Evolutionary conservation across 2,888 invertebrate genomes (phyloP), one percentile per base, ranked within the genome.

Genomic region (Hirtodrosophila trivittata): DNA sequence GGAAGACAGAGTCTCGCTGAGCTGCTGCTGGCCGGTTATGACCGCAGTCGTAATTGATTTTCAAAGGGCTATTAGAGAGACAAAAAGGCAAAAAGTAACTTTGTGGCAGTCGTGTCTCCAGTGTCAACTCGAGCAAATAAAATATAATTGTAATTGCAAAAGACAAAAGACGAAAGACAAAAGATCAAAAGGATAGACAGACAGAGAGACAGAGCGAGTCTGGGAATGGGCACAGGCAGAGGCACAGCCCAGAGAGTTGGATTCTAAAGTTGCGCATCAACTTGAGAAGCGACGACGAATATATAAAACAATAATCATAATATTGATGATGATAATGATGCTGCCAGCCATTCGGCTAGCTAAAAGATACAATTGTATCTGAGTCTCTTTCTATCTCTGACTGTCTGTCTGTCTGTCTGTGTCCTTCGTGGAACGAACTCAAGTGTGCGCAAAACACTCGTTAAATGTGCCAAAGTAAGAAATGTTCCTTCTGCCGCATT

Each of bases 381-480:
- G 30, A 43, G 56, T 55, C 25, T 55, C 66, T 72, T n/a, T 7
- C 25, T 25, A 3, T 16, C 51, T 32, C 32, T n/a, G 4, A 43
- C 54, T 52, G 42, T 58, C n/a, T 33, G 39, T 37, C 13, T 65
- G 3, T 9, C 32, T 25, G 8, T 25, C 25, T 12, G 21, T 21
- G 39, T 28, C 46, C 25, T 30, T 38, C n/a, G n/a, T n/a, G n/a
- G n/a, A n/a, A n/a, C n/a, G n/a, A n/a, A n/a, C 57, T 83, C 62
- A 74, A 78, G 84, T 77, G 71, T 81, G 84, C 84, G 62, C 82
- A 84, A 84, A 77, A 75, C 85, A 84, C 82, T 80, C 82, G 85
- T 80, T 80, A 80, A 80, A 80, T 80, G 80, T 80, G 85, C 85
- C 85, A 80, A 80, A 84, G 80, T 75, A 81, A 84, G 78, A 81